These are phyloP conservation scores for Glyptemys insculpta DNA, from an alignment of 2,797 vertebrate species.

Conservation along the genomic window DNA sequence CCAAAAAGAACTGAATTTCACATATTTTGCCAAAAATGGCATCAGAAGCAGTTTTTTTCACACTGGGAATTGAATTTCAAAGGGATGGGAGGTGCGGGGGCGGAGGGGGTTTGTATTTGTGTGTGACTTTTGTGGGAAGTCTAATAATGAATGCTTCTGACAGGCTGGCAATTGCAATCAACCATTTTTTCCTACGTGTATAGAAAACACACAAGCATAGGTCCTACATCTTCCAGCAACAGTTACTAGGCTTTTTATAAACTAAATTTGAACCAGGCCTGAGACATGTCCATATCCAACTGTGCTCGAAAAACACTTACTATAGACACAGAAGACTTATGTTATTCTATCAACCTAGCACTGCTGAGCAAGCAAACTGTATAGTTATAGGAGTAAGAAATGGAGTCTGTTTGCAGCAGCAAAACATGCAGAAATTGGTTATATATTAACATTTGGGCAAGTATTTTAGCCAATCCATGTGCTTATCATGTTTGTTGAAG, in stretches of 20 bases:
- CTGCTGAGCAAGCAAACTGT: neutral
- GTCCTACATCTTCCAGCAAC: neutral
- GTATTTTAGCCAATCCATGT: constrained; percentile 38
- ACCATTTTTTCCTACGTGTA: neutral
- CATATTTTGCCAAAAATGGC: constrained; percentile 25
- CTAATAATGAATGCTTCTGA: neutral
- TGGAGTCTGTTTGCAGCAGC: constrained; percentile 43
- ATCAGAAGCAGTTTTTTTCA: neutral
- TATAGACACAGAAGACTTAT: neutral
- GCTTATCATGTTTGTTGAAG: constrained; percentile 27
- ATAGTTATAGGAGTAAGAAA: constrained; percentile 4
- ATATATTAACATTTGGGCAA: constrained; percentile 3
- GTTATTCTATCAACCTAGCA: neutral
- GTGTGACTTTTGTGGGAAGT: neutral
- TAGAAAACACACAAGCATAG: neutral
- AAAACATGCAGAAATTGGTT: neutral
- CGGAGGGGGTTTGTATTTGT: neutral
- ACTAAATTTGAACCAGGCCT: neutral
- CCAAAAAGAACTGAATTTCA: neutral
- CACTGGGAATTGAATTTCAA: neutral
- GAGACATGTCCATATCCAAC: neutral
- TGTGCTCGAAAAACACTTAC: neutral
- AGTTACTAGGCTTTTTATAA: neutral
- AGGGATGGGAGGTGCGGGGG: neutral
- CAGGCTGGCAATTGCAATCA: neutral